Percentiles rank a stretch among this genome's conserved stretches.
Evolutionary conservation across 2,797 vertebrate species (phyloP).

Genomic region (Lemur catta): DNA sequence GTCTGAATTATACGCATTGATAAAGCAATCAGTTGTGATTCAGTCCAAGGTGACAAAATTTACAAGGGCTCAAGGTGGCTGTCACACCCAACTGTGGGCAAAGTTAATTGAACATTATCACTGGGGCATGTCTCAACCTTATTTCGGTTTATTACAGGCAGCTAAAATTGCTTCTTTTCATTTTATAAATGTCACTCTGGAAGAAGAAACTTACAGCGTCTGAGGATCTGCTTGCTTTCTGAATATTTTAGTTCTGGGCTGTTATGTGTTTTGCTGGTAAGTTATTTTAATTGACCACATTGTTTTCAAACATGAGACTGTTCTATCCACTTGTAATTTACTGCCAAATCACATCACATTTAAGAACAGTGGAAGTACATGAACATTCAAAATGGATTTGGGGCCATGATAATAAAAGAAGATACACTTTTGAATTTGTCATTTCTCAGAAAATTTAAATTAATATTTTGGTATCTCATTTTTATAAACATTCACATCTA

Average conservation of each 20-base stretch:
- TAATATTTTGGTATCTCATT: background rate
- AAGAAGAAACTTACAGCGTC: background rate
- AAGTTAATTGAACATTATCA: background rate
- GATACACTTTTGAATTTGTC: conserved; percentile 5
- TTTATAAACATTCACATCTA: background rate
- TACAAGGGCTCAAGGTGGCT: background rate
- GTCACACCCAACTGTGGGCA: background rate
- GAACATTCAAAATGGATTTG: background rate
- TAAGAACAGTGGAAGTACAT: background rate
- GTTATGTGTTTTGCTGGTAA: conserved; percentile 10
- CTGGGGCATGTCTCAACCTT: background rate
- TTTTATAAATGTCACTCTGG: conserved; percentile 2
- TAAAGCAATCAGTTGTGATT: background rate
- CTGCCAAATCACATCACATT: background rate
- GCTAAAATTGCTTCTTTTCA: background rate
- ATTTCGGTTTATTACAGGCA: background rate
- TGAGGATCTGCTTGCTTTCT: background rate
- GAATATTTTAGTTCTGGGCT: conserved; percentile 24
- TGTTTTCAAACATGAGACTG: background rate
- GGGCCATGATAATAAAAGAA: conserved; percentile 1
- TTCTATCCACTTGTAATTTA: background rate
- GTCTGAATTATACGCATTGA: background rate
- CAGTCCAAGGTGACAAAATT: background rate
- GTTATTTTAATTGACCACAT: background rate
- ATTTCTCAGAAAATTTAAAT: conserved; percentile 29